Conservation (phyloP, 2,888 invertebrate species). For the Trichopria drosophilae region DNA sequence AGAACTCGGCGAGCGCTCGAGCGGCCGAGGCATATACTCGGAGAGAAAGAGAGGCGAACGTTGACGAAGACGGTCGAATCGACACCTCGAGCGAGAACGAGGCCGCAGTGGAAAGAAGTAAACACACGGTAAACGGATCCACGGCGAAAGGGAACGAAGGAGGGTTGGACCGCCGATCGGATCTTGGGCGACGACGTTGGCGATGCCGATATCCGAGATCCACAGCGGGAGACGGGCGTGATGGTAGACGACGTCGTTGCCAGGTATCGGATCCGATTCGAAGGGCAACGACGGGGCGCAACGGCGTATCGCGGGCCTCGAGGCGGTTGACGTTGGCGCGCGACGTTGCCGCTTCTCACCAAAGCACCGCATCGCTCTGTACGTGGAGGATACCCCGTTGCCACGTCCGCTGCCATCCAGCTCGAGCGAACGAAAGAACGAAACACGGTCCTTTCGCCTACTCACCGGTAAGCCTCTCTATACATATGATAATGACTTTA, state of each 20-base stretch:
- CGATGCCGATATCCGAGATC: constrained; percentile 7
- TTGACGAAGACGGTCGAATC: too few relatives aligned
- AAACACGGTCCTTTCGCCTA: constrained; percentile 28
- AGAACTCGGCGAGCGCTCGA: not conserved
- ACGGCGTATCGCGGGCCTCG: constrained; percentile 32
- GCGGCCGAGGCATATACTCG: too few relatives aligned
- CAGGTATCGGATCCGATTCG: constrained; percentile 30
- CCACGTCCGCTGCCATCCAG: constrained; percentile 29
- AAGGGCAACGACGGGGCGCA: constrained; percentile 26
- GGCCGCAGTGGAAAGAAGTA: too few relatives aligned
- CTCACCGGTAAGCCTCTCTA: constrained; percentile 12
- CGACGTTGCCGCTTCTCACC: constrained; percentile 45
- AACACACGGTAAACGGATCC: too few relatives aligned
- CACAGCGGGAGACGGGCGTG: constrained; percentile 30
- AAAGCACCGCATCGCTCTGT: not conserved
- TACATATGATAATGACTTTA: not conserved
- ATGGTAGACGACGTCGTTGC: constrained; percentile 40
- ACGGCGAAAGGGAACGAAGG: too few relatives aligned
- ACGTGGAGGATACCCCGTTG: too few relatives aligned
- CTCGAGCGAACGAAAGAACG: too few relatives aligned
- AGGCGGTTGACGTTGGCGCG: constrained; percentile 31
- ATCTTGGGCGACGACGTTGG: constrained; percentile 8
- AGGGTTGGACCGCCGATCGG: too few relatives aligned
- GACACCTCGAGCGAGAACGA: too few relatives aligned
- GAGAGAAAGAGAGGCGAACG: too few relatives aligned